These are phyloP conservation scores for Elachura formosa DNA, from an alignment of 2,113 vertebrate species.

Conservation along the genomic window DNA sequence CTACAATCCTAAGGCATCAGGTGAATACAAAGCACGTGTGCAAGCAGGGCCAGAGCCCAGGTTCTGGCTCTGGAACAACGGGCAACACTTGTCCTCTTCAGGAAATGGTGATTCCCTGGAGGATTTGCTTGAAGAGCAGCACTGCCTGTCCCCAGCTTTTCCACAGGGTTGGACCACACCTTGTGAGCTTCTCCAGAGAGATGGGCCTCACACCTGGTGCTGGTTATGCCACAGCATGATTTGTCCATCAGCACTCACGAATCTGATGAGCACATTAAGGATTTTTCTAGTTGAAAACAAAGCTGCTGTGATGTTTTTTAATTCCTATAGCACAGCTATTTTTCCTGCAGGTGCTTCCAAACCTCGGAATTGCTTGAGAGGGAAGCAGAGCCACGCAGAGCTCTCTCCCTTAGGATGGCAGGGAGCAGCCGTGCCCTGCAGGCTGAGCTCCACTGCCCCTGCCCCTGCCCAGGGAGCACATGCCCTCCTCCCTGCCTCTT, in stretches of 20 bases:
- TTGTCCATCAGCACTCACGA: not conserved
- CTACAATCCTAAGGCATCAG: not conserved
- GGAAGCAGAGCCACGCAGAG: not conserved
- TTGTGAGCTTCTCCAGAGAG: not conserved
- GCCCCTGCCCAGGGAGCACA: not conserved
- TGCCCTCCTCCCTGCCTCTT: not conserved
- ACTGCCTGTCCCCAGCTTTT: not conserved
- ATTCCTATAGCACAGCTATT: not conserved
- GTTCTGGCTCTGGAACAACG: not conserved
- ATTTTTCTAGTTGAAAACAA: not conserved
- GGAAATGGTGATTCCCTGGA: not conserved
- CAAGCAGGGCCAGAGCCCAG: not conserved
- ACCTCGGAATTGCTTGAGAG: accelerated
- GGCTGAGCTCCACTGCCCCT: not conserved
- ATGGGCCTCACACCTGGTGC: accelerated
- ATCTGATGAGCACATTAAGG: not conserved
- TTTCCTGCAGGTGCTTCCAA: not conserved
- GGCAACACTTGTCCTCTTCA: accelerated
- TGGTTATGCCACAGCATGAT: not conserved
- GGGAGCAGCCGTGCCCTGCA: not conserved
- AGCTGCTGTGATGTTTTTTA: not conserved
- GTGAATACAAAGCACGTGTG: accelerated
- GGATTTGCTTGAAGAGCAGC: not conserved
- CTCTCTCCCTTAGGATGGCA: not conserved
- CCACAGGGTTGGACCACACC: not conserved